phyloP scores from a whole-genome alignment of 2,113 vertebrate species.

The Saimiri boliviensis region DNA sequence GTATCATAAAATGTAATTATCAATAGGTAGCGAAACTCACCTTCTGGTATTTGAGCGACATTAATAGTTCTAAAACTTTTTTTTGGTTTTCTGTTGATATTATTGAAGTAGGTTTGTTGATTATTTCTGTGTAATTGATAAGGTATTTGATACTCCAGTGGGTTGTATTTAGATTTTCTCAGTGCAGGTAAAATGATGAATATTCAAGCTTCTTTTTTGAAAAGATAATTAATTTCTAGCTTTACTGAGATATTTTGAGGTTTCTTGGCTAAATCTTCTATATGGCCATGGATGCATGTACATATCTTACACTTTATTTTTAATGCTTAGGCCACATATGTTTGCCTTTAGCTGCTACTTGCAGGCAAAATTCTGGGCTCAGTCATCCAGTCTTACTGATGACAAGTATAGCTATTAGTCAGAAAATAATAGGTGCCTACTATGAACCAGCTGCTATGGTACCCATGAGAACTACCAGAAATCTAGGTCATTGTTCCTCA shows the following conservation, averaged over 20 bases:
- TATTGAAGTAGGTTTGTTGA: background rate
- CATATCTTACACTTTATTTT: background rate
- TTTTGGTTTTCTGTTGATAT: background rate
- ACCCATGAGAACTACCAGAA: background rate
- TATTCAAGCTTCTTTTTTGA: background rate
- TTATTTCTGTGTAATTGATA: background rate
- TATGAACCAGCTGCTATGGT: background rate
- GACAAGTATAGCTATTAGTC: background rate
- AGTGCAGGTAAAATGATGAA: background rate
- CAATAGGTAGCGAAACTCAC: background rate
- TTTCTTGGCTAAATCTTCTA: background rate
- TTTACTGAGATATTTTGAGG: background rate
- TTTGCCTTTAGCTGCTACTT: constrained; percentile 1
- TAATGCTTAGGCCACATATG: background rate
- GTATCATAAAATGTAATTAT: background rate
- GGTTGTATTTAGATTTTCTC: background rate
- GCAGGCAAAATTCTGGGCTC: constrained; percentile 21
- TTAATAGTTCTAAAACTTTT: background rate
- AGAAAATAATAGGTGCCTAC: background rate
- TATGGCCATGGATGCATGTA: background rate
- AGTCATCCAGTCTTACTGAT: background rate
- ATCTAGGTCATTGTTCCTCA: constrained; percentile 36
- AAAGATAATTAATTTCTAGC: background rate
- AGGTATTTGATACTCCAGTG: background rate
- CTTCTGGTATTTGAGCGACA: background rate